These are phyloP conservation scores for Condylura cristata DNA, from an alignment of 2,113 vertebrate genomes.

Conservation along the genomic window DNA sequence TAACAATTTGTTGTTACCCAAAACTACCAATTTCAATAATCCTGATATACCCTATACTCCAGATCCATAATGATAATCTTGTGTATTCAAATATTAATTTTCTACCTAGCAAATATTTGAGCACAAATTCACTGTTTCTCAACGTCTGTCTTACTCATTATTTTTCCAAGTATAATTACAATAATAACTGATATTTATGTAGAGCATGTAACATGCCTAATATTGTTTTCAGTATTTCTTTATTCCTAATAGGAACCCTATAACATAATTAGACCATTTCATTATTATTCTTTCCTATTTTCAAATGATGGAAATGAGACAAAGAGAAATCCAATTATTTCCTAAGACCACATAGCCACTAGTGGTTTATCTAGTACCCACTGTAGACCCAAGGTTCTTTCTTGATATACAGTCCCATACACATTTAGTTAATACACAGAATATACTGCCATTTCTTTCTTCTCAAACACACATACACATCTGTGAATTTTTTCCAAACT, in stretches of 20 bases:
- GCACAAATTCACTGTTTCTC: neutral
- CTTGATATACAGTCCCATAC: neutral
- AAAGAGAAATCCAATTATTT: constrained; percentile 31
- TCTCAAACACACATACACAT: neutral
- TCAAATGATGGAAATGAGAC: neutral
- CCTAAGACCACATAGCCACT: neutral
- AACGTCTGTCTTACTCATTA: neutral
- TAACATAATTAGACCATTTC: neutral
- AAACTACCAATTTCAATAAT: neutral
- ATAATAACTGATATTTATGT: neutral
- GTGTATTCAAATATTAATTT: neutral
- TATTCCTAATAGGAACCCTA: neutral
- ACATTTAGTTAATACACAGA: neutral
- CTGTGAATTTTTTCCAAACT: constrained; percentile 3
- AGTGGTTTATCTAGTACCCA: neutral
- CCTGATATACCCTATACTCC: neutral
- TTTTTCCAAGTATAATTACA: neutral
- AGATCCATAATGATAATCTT: neutral
- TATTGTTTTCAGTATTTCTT: neutral
- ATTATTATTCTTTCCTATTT: constrained; percentile 17
- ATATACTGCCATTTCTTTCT: neutral
- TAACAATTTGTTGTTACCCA: neutral
- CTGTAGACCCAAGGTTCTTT: neutral
- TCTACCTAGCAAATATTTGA: neutral
- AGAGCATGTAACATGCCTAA: neutral